Evolutionary conservation across 1,140 invertebrate genomes (phyloP), one percentile per base, ranked within the genome.

Genomic region (Trichogramma pretiosum): DNA sequence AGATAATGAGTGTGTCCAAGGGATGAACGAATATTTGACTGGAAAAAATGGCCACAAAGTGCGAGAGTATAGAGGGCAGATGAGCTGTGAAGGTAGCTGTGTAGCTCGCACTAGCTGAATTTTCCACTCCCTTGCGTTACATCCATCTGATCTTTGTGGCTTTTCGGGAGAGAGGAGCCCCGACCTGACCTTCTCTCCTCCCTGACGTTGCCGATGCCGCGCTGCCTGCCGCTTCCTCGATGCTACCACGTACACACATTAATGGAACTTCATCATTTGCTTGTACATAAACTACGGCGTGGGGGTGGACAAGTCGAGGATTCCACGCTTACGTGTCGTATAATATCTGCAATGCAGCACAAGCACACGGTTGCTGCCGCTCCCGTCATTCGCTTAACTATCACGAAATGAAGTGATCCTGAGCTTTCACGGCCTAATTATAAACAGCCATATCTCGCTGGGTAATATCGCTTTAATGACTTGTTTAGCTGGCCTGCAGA

Each of bases 391-490:
- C 45, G 41, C 47, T 52, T 62, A 60, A 62, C 60, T 59, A 56
- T 60, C n/a, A 55, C 54, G 52, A 56, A 60, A 56, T 56, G 57
- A 56, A 59, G 54, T 54, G 50, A 50, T 52, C 50, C 32, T 32
- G 23, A n/a, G 23, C 24, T 35, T 34, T 46, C 39, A 35, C 30
- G 32, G 21, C 32, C 14, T 41, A 41, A 47, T 47, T 47, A 47
- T 40, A 39, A 47, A 35, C 35, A 5, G 26, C 38, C 22, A 36
- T 24, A 37, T 18, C 40, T 38, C n/a, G n/a, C n/a, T n/a, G n/a
- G n/a, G n/a, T n/a, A n/a, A n/a, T n/a, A n/a, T n/a, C n/a, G n/a
- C n/a, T n/a, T n/a, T n/a, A n/a, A n/a, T n/a, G n/a, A n/a, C n/a
- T n/a, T n/a, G n/a, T n/a, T n/a, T n/a, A n/a, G n/a, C n/a, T n/a